Evolutionary conservation across 2,797 vertebrate genomes (phyloP).

Genomic region (Leuciscus waleckii): DNA sequence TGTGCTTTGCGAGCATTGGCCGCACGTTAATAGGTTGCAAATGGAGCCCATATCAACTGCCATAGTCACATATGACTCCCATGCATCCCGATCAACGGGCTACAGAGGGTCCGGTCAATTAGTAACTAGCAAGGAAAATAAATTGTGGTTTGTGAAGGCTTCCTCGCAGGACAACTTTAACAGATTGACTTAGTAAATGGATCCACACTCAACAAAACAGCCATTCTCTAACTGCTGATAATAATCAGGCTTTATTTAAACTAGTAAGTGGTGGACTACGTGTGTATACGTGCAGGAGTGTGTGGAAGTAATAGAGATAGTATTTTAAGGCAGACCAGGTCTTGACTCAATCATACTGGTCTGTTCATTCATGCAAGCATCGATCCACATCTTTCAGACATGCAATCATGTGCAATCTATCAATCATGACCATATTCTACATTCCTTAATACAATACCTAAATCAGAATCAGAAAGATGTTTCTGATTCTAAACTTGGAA

Average conservation of each 20-base stretch:
- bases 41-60: constrained; percentile 72
- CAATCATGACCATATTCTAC: no score
- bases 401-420: not conserved
- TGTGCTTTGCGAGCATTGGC: constrained; percentile 59
- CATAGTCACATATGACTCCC: constrained; percentile 72
- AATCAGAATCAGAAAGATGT: not conserved
- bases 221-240: constrained; percentile 68
- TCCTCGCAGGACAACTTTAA: constrained; percentile 65
- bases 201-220: constrained; percentile 66
- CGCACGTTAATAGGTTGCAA: constrained; percentile 60
- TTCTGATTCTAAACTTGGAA: no score
- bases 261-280: constrained; percentile 57
- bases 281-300: constrained; percentile 47
- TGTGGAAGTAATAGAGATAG: constrained; percentile 69
- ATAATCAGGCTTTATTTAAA: constrained; percentile 78
- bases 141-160: constrained; percentile 66
- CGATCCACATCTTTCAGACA: not conserved
- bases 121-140: constrained; percentile 63
- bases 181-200: constrained; percentile 63
- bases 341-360: constrained; percentile 72
- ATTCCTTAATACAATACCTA: no score
- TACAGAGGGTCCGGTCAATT: constrained; percentile 67
- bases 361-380: constrained; percentile 15
- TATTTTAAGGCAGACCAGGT: constrained; percentile 73
- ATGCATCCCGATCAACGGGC: constrained; percentile 67